These are phyloP conservation scores for Gobiocypris rarus DNA, from an alignment of 2,113 vertebrate species.

Conservation along the genomic window DNA sequence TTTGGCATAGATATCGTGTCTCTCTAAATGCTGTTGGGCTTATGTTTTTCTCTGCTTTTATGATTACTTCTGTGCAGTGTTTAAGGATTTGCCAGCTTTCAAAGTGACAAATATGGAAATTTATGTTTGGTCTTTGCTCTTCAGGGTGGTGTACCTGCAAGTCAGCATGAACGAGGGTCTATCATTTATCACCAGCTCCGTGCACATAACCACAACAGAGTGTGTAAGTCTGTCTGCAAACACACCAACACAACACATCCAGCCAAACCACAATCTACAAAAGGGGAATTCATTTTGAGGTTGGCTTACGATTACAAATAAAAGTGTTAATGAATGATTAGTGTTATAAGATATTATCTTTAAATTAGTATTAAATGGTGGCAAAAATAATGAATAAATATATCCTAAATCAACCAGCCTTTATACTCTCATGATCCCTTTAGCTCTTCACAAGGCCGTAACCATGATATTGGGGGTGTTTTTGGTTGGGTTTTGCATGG, in stretches of 20 bases:
- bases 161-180: slow-evolving; percentile 91
- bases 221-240: slow-evolving; percentile 80
- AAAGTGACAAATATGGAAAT: neutral
- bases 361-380: too few relatives aligned
- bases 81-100: neutral
- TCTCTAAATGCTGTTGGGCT: neutral
- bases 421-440: neutral
- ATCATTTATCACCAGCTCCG: slow-evolving; percentile 88
- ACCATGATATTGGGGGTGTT: too few relatives aligned
- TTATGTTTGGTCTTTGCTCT: slow-evolving; percentile 63
- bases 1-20: neutral
- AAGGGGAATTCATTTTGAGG: neutral
- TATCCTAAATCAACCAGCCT: too few relatives aligned
- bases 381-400: too few relatives aligned
- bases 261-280: neutral
- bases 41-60: neutral
- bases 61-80: neutral
- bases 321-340: neutral
- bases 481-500: too few relatives aligned
- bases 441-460: neutral
- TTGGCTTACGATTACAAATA: neutral
- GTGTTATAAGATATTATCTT: neutral
- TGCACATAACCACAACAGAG: slow-evolving; percentile 86
- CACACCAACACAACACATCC: neutral
- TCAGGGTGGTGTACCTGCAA: slow-evolving; percentile 89